Evolutionary conservation across 2,797 vertebrate species (phyloP).

Genomic region (Avahi laniger): DNA sequence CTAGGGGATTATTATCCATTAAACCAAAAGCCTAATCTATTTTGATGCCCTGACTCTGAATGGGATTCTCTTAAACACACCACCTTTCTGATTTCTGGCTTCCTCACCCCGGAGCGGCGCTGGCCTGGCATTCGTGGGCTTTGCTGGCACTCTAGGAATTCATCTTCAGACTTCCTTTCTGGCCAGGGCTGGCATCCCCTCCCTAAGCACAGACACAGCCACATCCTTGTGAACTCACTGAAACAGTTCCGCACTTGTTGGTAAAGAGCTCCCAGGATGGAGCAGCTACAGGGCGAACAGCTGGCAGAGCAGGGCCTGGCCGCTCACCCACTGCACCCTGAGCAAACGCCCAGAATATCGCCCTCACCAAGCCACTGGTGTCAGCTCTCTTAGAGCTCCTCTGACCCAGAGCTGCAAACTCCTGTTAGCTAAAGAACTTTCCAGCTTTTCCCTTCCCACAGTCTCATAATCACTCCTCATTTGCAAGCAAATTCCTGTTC

Average conservation of each 20-base stretch:
- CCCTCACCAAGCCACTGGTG: fast-evolving
- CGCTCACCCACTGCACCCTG: background rate
- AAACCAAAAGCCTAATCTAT: background rate
- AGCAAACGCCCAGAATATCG: background rate
- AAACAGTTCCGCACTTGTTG: background rate
- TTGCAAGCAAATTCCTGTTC: background rate
- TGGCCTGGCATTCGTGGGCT: background rate
- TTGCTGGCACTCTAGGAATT: background rate
- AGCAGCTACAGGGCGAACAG: background rate
- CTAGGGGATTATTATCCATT: background rate
- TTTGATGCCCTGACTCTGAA: background rate
- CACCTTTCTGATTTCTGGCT: background rate
- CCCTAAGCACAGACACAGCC: background rate
- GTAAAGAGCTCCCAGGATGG: background rate
- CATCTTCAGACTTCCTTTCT: background rate
- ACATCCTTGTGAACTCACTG: background rate
- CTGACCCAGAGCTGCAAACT: background rate
- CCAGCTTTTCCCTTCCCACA: background rate
- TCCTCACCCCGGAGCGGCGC: fast-evolving
- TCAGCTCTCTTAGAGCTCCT: background rate
- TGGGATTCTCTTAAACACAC: background rate
- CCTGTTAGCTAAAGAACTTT: background rate
- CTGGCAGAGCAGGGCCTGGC: background rate
- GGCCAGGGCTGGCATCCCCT: background rate
- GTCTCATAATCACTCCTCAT: background rate